A percentile compares a stretch with the other conserved stretches of the same genome.
Conservation (phyloP, 2,113 vertebrate species). For the Lagopus muta region DNA sequence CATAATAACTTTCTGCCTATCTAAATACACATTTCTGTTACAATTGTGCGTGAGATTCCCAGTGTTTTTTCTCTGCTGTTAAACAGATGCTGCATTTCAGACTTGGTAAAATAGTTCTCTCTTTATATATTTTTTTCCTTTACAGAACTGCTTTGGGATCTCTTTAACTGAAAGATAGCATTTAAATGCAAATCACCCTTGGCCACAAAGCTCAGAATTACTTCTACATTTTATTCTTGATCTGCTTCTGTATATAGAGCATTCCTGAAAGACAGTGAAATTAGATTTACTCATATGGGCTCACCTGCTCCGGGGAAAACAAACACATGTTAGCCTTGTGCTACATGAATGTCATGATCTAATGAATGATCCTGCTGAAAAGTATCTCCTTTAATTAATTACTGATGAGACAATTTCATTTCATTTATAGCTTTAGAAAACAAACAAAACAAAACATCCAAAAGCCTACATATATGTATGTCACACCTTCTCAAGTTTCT, state of each 20-base stretch:
- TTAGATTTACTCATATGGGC: not conserved
- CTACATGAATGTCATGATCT: not conserved
- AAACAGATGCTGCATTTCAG: not conserved
- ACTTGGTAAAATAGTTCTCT: not conserved
- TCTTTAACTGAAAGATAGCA: not conserved
- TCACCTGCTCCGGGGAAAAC: not conserved
- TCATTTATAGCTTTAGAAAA: not conserved
- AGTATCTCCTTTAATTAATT: not conserved
- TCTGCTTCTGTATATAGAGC: not conserved
- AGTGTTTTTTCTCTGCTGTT: not conserved
- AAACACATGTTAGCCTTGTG: not conserved
- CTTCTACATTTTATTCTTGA: slow-evolving; percentile 6
- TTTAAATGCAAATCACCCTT: slow-evolving; percentile 19
- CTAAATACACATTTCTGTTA: not conserved
- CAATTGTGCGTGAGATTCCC: not conserved
- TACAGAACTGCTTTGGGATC: not conserved
- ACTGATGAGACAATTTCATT: not conserved
- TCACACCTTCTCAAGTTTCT: not conserved
- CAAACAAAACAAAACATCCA: not conserved
- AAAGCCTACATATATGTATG: not conserved
- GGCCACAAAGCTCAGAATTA: not conserved
- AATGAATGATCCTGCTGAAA: not conserved
- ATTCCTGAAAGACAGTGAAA: not conserved
- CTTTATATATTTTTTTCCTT: not conserved
- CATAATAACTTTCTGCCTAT: not conserved